Conservation (phyloP, 2,113 vertebrate genomes). For the Paralichthys olivaceus region DNA sequence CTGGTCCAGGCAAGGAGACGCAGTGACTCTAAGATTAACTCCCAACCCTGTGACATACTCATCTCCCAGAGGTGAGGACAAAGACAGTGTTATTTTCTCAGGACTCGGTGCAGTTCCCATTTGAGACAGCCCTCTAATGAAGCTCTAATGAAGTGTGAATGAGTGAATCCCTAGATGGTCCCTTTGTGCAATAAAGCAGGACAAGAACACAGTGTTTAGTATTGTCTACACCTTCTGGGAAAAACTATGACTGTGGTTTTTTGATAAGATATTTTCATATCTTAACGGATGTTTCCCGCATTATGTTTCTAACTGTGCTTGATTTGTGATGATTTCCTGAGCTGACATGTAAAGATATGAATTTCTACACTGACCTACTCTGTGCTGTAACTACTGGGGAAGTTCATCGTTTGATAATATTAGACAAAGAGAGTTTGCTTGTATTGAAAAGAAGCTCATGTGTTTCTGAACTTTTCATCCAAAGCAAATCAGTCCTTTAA, state of each 20-base stretch:
- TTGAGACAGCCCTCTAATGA: conserved; percentile 71
- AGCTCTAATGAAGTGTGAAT: conserved; percentile 79
- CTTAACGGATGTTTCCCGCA: background rate
- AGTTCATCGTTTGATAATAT: too few relatives aligned
- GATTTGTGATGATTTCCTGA: background rate
- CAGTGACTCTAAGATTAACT: conserved; percentile 89
- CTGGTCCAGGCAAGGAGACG: conserved; percentile 85
- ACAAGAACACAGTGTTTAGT: background rate
- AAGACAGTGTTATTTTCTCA: conserved; percentile 55
- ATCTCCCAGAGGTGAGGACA: conserved; percentile 85
- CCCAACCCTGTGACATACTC: conserved; percentile 88
- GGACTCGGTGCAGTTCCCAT: conserved; percentile 37
- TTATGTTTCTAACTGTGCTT: background rate
- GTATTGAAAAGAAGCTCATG: too few relatives aligned
- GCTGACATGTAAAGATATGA: too few relatives aligned
- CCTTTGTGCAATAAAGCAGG: conserved; percentile 29
- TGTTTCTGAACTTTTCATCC: too few relatives aligned
- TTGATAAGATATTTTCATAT: conserved; percentile 1
- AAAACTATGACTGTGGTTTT: background rate
- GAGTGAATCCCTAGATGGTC: conserved; percentile 59
- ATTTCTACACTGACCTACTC: too few relatives aligned
- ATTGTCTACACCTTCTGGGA: background rate
- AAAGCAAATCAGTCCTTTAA: too few relatives aligned
- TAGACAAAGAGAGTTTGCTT: too few relatives aligned
- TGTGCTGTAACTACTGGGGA: too few relatives aligned